Evolutionary conservation across 2,797 vertebrate genomes (phyloP).

Genomic region (Taenioides sp.): DNA sequence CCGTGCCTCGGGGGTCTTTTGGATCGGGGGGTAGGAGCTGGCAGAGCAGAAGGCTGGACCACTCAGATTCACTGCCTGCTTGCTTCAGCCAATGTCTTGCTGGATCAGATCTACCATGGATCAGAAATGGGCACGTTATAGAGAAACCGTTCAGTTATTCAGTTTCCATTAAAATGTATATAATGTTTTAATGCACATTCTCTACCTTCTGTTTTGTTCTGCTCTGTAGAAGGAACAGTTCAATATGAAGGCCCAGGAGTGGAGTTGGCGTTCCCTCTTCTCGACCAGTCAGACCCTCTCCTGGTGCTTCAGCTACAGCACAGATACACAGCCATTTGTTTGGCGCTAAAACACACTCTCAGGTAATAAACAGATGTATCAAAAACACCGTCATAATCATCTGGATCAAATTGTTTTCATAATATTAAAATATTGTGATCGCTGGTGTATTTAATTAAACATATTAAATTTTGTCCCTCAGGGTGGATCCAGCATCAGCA

Average conservation of each 20-base stretch:
- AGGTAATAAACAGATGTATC: slow-evolving; percentile 51
- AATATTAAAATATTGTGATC: too few relatives aligned
- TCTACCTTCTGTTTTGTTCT: not conserved
- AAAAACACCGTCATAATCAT: not conserved
- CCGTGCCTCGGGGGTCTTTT: slow-evolving; percentile 85
- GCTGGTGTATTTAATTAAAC: not conserved
- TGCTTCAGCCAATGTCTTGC: slow-evolving; percentile 80
- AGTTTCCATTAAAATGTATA: not conserved
- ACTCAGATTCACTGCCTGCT: slow-evolving; percentile 87
- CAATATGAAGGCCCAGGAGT: slow-evolving; percentile 84
- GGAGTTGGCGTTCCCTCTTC: slow-evolving; percentile 75
- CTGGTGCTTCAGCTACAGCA: slow-evolving; percentile 81
- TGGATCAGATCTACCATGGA: slow-evolving; percentile 82
- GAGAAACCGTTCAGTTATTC: not conserved
- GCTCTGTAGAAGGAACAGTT: slow-evolving; percentile 73
- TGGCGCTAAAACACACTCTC: slow-evolving; percentile 80
- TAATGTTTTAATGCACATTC: not conserved
- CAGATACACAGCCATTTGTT: slow-evolving; percentile 81
- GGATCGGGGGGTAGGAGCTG: slow-evolving; percentile 75
- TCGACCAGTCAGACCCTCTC: slow-evolving; percentile 77
- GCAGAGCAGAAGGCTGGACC: slow-evolving; percentile 86
- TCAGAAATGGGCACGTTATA: slow-evolving; percentile 78
- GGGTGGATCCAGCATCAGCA: slow-evolving; percentile 82
- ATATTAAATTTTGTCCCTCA: slow-evolving; percentile 35
- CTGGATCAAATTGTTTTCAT: too few relatives aligned